Conservation (phyloP, 2,797 vertebrate genomes). For the Poeciliopsis turneri region DNA sequence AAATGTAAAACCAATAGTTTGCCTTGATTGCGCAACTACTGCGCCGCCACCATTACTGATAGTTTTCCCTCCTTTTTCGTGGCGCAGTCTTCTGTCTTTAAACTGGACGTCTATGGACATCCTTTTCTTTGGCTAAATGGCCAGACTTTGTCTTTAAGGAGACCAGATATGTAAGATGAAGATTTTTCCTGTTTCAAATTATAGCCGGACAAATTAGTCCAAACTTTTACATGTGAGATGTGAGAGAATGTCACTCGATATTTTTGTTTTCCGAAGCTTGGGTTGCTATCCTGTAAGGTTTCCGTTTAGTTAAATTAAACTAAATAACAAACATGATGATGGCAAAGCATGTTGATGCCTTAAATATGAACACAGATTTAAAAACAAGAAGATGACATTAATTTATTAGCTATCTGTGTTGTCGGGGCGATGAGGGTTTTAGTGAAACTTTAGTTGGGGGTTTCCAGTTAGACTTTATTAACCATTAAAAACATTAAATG, state of each 20-base stretch:
- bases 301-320: neutral
- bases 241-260: neutral
- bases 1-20: neutral
- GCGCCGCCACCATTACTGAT: neutral
- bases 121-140: neutral
- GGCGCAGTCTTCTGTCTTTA: neutral
- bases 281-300: neutral
- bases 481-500: slow-evolving; percentile 4
- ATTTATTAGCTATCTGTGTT: neutral
- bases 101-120: neutral
- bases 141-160: neutral
- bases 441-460: neutral
- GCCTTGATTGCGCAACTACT: neutral
- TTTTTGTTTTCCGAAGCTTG: neutral
- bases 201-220: neutral
- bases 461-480: neutral
- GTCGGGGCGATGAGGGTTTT: neutral
- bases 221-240: neutral
- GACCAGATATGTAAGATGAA: neutral
- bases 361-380: neutral
- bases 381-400: neutral
- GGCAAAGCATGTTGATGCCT: neutral
- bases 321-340: neutral
- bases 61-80: slow-evolving; percentile 1
- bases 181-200: neutral